Evolutionary conservation across 2,888 invertebrate genomes (phyloP).

Genomic region (Ectemnius cavifrons): DNA sequence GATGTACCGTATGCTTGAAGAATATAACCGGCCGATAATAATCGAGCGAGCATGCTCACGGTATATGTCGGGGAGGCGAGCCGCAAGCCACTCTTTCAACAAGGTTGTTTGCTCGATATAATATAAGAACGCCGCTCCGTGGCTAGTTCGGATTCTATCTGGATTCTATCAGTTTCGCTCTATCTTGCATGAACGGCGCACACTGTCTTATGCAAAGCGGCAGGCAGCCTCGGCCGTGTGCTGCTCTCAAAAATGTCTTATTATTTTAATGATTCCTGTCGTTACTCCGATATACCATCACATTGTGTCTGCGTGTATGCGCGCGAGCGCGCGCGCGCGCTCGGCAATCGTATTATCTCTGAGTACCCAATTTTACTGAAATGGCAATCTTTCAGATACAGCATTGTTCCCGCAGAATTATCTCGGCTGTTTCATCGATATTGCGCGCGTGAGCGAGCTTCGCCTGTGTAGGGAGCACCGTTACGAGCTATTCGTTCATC

Average conservation of each 20-base stretch:
- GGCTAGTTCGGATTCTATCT: constrained; percentile 47
- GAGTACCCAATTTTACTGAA: constrained; percentile 3
- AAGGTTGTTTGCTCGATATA: constrained; percentile 55
- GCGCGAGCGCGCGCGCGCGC: neutral
- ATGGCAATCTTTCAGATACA: constrained; percentile 7
- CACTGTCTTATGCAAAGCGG: constrained; percentile 33
- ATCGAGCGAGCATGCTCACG: constrained; percentile 52
- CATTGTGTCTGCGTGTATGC: constrained; percentile 9
- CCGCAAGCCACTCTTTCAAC: constrained; percentile 55
- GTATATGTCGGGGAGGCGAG: constrained; percentile 42
- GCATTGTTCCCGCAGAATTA: constrained; percentile 6
- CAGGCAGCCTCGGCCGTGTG: neutral
- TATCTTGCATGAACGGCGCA: constrained; percentile 27
- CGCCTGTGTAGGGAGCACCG: neutral
- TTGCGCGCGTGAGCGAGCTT: neutral
- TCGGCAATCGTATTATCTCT: constrained; percentile 4
- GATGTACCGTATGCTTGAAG: constrained; percentile 57
- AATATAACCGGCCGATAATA: constrained; percentile 61
- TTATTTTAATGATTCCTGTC: constrained; percentile 23
- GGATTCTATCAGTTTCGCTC: constrained; percentile 41
- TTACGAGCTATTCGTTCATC: constrained; percentile 1
- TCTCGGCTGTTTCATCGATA: constrained; percentile 6
- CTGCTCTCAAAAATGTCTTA: constrained; percentile 20
- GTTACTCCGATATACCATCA: constrained; percentile 24
- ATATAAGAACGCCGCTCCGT: constrained; percentile 47